A percentile compares a stretch with the other conserved stretches of the same genome.
These are phyloP conservation scores for Xenopus borealis DNA, from an alignment of 2,113 vertebrate species.

Conservation along the genomic window DNA sequence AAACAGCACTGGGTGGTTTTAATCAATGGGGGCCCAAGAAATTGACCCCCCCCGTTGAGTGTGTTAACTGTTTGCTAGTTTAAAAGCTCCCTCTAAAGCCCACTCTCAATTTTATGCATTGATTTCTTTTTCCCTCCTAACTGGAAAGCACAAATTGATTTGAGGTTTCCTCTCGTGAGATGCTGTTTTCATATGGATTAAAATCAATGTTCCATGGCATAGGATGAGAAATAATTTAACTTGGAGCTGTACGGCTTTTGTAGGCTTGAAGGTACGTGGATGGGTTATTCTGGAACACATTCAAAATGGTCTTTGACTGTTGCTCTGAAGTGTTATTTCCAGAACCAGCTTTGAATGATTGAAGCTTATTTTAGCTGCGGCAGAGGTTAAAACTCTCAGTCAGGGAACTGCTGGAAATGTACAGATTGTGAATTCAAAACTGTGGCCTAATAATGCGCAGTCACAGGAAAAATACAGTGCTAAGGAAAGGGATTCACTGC, in stretches of 20 bases:
- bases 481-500: no score
- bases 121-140: slow-evolving; percentile 29
- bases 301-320: neutral
- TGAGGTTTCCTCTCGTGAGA: slow-evolving; percentile 30
- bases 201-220: slow-evolving; percentile 20
- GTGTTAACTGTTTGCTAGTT: neutral
- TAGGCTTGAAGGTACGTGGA: neutral
- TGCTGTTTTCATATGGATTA: slow-evolving; percentile 50
- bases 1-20: no score
- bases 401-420: no score
- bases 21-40: no score
- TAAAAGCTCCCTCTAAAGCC: neutral
- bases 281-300: neutral
- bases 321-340: neutral
- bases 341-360: neutral
- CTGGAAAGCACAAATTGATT: slow-evolving; percentile 44
- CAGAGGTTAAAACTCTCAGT: no score
- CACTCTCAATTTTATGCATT: slow-evolving; percentile 19
- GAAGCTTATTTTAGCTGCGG: neutral
- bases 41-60: no score
- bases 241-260: slow-evolving; percentile 7
- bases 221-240: slow-evolving; percentile 40
- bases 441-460: no score
- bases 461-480: no score
- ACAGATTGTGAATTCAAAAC: no score